A percentile compares a stretch with the other conserved stretches of the same genome.
phyloP scores from a whole-genome alignment of 2,113 vertebrate species.

The Telmatochromis sp. region DNA sequence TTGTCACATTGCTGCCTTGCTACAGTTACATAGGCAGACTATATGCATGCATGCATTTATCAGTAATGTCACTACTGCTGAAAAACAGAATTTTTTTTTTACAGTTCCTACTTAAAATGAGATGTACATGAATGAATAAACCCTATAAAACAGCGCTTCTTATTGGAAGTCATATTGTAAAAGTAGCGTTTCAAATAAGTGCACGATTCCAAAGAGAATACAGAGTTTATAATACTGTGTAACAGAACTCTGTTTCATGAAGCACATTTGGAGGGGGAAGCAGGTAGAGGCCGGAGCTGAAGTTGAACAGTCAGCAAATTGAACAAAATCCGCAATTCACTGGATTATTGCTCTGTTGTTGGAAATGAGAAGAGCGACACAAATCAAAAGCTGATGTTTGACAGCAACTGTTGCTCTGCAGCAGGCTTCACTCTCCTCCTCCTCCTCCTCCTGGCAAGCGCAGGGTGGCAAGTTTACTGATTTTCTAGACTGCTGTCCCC shows the following conservation, averaged over 20 bases:
- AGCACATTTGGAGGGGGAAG: background rate
- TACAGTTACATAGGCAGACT: background rate
- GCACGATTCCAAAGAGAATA: background rate
- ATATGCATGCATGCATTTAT: background rate
- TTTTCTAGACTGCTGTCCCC: conserved; percentile 81
- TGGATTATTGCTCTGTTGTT: conserved; percentile 10
- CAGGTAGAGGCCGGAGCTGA: background rate
- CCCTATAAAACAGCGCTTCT: background rate
- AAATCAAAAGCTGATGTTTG: conserved; percentile 47
- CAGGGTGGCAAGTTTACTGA: background rate
- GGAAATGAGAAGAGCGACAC: conserved; percentile 28
- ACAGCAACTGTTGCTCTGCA: conserved; percentile 39
- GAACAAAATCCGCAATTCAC: conserved; percentile 9
- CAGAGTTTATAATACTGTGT: background rate
- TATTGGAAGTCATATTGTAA: background rate
- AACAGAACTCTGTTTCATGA: background rate
- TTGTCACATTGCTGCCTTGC: background rate
- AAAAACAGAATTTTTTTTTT: background rate
- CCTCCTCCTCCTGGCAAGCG: background rate
- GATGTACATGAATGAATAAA: accelerated
- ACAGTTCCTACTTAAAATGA: background rate
- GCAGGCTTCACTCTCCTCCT: background rate
- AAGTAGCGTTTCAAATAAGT: background rate
- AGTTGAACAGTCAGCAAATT: conserved; percentile 13
- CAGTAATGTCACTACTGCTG: background rate